Evolutionary conservation across 1,140 invertebrate species (phyloP).

Genomic region (Lerema accius): DNA sequence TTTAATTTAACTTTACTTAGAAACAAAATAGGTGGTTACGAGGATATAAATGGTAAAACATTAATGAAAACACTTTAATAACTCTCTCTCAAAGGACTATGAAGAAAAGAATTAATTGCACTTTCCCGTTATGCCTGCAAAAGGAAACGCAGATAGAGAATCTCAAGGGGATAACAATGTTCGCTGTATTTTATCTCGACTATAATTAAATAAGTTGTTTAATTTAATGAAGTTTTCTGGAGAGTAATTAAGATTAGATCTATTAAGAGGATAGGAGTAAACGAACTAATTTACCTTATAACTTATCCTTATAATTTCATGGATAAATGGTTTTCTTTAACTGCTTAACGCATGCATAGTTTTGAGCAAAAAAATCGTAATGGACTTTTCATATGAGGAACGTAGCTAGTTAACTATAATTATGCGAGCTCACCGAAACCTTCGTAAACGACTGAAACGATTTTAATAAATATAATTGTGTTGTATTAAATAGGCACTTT

Average conservation of each 20-base stretch:
- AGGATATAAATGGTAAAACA: neutral
- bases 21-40: neutral
- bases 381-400: no score
- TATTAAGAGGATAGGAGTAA: neutral
- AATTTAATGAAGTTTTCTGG: neutral
- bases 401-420: no score
- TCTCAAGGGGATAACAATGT: neutral
- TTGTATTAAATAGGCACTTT: no score
- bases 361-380: no score
- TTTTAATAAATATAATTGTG: no score
- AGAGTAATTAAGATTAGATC: neutral
- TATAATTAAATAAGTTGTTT: conserved; percentile 1
- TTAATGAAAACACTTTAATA: neutral
- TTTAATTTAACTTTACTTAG: no score
- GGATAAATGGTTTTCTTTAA: no score
- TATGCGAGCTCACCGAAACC: no score
- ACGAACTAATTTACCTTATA: no score
- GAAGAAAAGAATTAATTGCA: conserved; percentile 2
- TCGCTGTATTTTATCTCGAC: neutral
- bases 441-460: no score
- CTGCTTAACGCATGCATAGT: no score
- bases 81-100: neutral
- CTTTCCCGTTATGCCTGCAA: conserved; percentile 3
- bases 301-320: no score
- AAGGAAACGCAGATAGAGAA: neutral